Evolutionary conservation across 92 coral and sea anemone species (phyloP).

Genomic region (Montipora capitata): DNA sequence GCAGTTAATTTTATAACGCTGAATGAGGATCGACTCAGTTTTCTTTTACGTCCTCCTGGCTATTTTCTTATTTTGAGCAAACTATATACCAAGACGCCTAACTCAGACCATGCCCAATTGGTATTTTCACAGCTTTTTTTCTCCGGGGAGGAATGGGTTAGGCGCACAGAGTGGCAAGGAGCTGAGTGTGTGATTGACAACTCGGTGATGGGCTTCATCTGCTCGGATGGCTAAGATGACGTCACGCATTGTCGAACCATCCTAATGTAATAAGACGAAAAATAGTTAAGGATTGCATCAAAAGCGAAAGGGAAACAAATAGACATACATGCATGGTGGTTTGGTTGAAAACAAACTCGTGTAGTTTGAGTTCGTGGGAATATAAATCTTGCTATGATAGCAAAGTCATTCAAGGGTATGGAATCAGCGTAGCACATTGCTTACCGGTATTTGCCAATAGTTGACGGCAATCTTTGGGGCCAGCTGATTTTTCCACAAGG

Average conservation of each 20-base stretch:
- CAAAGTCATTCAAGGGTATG: too few relatives aligned
- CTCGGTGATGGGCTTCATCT: conserved; percentile 99
- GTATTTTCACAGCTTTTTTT: conserved; percentile 76
- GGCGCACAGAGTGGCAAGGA: conserved; percentile 85
- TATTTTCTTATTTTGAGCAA: too few relatives aligned
- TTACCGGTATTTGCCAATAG: conserved; percentile 95
- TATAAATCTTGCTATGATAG: too few relatives aligned
- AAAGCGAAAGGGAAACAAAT: background rate
- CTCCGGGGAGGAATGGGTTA: conserved; percentile 97
- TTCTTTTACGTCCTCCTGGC: too few relatives aligned
- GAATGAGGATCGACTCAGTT: too few relatives aligned
- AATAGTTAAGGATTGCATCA: background rate
- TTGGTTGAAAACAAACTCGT: too few relatives aligned
- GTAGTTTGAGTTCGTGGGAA: too few relatives aligned
- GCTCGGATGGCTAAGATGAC: conserved; percentile 97
- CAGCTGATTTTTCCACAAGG: conserved; percentile 81
- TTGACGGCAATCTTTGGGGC: conserved; percentile 90
- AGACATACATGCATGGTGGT: too few relatives aligned
- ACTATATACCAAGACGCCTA: too few relatives aligned
- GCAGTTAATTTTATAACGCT: too few relatives aligned
- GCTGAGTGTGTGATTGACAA: conserved; percentile 96
- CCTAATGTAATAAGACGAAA: conserved; percentile 50
- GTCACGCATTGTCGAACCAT: conserved; percentile 95
- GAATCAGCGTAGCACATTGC: background rate
- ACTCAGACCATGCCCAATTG: background rate